A percentile compares a stretch with the other conserved stretches of the same genome.
These are phyloP conservation scores for Sebastes itinus DNA, from an alignment of 2,797 vertebrate species.

Conservation along the genomic window DNA sequence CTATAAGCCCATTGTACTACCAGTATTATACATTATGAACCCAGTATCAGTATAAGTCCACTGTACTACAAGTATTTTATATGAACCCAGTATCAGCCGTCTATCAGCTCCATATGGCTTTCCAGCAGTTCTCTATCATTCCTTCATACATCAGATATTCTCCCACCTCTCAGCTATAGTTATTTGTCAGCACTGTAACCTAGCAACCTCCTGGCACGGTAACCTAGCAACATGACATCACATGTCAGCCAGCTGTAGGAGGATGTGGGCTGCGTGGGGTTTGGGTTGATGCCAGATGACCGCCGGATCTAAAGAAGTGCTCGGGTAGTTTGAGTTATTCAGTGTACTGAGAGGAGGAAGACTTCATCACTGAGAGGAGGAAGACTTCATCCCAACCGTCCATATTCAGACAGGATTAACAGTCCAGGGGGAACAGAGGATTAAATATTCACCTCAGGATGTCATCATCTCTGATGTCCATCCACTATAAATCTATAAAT, in stretches of 20 bases:
- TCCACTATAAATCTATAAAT: not conserved
- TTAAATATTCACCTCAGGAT: not conserved
- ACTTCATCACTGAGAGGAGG: no score
- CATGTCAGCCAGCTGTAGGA: constrained; percentile 24
- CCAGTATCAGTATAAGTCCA: no score
- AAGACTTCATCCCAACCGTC: no score
- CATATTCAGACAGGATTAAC: not conserved
- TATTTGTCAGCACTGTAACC: constrained; percentile 40
- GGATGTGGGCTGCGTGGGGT: constrained; percentile 13
- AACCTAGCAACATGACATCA: constrained; percentile 55
- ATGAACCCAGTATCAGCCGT: no score
- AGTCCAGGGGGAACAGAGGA: not conserved
- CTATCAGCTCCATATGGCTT: not conserved
- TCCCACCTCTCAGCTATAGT: not conserved
- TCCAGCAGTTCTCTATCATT: not conserved
- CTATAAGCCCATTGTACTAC: not conserved
- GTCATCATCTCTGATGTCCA: not conserved
- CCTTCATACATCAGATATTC: not conserved
- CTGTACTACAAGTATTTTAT: no score
- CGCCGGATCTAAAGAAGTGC: not conserved
- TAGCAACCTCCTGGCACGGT: constrained; percentile 44
- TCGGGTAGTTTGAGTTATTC: not conserved
- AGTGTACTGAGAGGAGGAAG: no score
- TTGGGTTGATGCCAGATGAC: constrained; percentile 21
- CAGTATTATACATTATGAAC: no score